These are phyloP conservation scores for Marronus borbonicus DNA, from an alignment of 2,888 invertebrate species.

Conservation along the genomic window DNA sequence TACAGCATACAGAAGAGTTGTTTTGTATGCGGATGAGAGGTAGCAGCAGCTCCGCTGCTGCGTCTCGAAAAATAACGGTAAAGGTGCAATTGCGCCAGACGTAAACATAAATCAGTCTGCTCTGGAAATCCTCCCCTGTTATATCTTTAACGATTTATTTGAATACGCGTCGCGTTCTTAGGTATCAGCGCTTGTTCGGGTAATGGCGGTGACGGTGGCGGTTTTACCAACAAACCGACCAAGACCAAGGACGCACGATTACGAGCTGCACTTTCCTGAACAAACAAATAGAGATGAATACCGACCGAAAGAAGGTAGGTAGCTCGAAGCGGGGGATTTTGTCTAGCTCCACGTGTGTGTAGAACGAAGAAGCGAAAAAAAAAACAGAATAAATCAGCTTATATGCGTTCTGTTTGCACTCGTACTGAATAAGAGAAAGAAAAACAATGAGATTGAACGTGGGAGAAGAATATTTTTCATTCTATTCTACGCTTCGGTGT, in stretches of 20 bases:
- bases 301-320: neutral
- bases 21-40: no score
- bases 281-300: conserved; percentile 1
- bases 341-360: neutral
- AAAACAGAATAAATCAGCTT: no score
- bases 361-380: neutral
- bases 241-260: conserved; percentile 7
- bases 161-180: conserved; percentile 58
- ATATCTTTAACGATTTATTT: conserved; percentile 63
- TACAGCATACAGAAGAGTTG: no score
- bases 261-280: conserved; percentile 8
- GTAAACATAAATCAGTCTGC: conserved; percentile 62
- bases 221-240: neutral
- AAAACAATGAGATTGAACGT: no score
- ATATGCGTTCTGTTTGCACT: no score
- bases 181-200: conserved; percentile 17
- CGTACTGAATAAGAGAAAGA: no score
- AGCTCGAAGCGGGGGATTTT: neutral
- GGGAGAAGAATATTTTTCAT: no score
- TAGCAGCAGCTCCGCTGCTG: no score
- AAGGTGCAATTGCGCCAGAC: conserved; percentile 62
- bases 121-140: conserved; percentile 60
- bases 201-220: neutral
- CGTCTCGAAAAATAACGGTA: conserved; percentile 57
- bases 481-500: no score